Conservation (phyloP, 2,113 vertebrate genomes). For the Epinephelus lanceolatus region DNA sequence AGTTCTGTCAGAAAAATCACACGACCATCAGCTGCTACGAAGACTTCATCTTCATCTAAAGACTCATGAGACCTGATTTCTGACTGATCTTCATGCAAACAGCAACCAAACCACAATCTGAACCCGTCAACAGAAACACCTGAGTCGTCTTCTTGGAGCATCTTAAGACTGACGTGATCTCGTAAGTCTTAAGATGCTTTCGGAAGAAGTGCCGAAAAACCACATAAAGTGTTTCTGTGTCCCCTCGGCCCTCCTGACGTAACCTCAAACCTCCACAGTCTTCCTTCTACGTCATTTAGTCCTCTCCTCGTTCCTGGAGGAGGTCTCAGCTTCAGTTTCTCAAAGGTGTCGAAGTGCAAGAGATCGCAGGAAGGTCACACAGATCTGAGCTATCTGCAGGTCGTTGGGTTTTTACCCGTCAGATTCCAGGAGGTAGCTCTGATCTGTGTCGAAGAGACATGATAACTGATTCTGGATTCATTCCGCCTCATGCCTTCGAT, state of each 20-base stretch:
- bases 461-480: too few species aligned
- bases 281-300: slow-evolving; percentile 8
- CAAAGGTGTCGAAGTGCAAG: background rate
- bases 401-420: background rate
- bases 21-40: background rate
- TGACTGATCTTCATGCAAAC: background rate
- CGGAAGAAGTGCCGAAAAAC: background rate
- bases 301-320: background rate
- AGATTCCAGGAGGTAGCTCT: background rate
- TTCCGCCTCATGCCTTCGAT: background rate
- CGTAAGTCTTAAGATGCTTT: background rate
- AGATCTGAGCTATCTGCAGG: background rate
- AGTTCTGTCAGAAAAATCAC: background rate
- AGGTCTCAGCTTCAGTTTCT: slow-evolving; percentile 10
- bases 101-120: background rate
- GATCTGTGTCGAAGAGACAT: background rate
- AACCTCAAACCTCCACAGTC: slow-evolving; percentile 14
- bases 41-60: background rate
- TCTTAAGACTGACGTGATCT: background rate
- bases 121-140: too few species aligned
- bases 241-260: background rate
- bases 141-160: too few species aligned
- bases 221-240: background rate
- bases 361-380: background rate
- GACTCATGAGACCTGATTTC: background rate